A percentile compares a stretch with the other conserved stretches of the same genome.
These are phyloP conservation scores for Cremastinae sp. DNA, from an alignment of 2,888 invertebrate genomes.

Conservation along the genomic window DNA sequence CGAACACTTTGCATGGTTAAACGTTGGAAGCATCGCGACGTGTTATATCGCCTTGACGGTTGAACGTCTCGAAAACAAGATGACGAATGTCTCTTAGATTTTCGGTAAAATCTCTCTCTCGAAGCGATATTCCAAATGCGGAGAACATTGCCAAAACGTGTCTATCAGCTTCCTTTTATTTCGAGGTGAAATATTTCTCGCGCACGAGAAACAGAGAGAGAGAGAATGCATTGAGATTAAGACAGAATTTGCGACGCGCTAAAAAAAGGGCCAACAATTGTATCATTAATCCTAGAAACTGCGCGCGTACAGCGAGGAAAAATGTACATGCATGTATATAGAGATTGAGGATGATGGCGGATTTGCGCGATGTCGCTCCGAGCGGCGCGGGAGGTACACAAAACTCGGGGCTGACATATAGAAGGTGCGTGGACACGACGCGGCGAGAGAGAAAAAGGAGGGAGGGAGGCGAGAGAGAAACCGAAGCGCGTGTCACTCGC, in stretches of 20 bases:
- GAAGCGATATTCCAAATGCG: too few relatives aligned
- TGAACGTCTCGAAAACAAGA: too few relatives aligned
- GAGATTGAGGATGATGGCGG: conserved; percentile 5
- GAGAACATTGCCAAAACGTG: too few relatives aligned
- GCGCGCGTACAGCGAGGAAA: background rate
- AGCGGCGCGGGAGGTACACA: background rate
- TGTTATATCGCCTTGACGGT: too few relatives aligned
- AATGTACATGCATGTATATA: background rate
- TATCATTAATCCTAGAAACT: background rate
- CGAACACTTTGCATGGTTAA: too few relatives aligned
- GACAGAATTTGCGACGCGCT: background rate
- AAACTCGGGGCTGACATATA: background rate
- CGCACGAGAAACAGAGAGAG: too few relatives aligned
- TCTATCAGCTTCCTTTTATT: too few relatives aligned
- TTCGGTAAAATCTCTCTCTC: too few relatives aligned
- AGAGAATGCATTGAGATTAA: too few relatives aligned
- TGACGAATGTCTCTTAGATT: too few relatives aligned
- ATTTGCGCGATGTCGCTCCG: conserved; percentile 11
- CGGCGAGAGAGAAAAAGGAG: background rate
- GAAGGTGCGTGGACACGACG: conserved; percentile 19
- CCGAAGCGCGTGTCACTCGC: conserved; percentile 50
- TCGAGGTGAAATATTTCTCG: too few relatives aligned
- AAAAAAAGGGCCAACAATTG: conserved; percentile 9
- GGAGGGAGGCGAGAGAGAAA: background rate
- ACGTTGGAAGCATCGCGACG: too few relatives aligned